phyloP scores from a whole-genome alignment of 1,140 invertebrate species.

The Drosophila grimshawi region DNA sequence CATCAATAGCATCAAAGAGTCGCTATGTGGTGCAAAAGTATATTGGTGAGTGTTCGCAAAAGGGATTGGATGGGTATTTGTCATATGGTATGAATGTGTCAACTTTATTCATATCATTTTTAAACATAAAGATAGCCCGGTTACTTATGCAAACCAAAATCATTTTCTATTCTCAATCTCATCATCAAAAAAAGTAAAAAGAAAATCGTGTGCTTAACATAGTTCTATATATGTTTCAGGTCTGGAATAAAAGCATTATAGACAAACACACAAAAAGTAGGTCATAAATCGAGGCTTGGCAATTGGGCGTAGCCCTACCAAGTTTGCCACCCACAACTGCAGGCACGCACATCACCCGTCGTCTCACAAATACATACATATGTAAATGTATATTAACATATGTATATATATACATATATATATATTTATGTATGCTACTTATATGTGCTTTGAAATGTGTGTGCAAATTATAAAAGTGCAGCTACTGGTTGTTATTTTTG shows the following conservation, averaged over 20 bases:
- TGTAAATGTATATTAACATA: constrained; percentile 5
- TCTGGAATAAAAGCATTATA: constrained; percentile 45
- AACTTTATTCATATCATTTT: neutral
- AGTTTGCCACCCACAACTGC: constrained; percentile 29
- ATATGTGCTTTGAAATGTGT: constrained; percentile 37
- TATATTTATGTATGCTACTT: neutral
- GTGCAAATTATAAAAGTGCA: constrained; percentile 50
- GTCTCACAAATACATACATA: neutral
- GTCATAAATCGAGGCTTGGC: constrained; percentile 65
- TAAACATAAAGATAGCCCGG: neutral
- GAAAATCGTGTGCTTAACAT: neutral
- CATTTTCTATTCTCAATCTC: too few species aligned
- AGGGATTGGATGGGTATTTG: neutral
- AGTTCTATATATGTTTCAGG: constrained; percentile 16
- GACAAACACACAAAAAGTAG: constrained; percentile 64
- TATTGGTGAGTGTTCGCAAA: constrained; percentile 90
- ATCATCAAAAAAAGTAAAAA: too few species aligned
- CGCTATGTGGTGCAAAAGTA: constrained; percentile 98
- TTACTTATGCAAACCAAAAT: neutral
- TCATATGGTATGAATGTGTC: neutral
- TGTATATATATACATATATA: constrained; percentile 1
- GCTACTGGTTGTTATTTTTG: constrained; percentile 31
- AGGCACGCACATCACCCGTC: constrained; percentile 50
- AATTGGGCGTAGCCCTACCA: constrained; percentile 34
- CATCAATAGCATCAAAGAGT: constrained; percentile 87